phyloP scores from a whole-genome alignment of 2,797 vertebrate species.

The Glossophaga mutica region DNA sequence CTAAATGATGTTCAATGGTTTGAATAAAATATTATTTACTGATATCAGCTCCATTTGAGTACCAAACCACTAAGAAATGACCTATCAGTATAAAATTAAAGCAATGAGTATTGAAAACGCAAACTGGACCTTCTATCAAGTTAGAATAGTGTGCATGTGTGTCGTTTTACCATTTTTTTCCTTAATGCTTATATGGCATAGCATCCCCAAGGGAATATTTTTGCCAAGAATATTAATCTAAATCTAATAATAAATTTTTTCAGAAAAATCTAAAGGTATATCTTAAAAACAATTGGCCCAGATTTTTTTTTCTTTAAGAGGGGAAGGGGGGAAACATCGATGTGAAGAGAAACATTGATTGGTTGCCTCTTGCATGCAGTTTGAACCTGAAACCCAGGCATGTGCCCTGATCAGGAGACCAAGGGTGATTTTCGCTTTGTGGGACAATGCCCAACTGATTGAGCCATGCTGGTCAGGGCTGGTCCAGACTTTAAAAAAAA shows the following conservation, averaged over 20 bases:
- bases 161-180: neutral
- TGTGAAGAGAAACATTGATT: neutral
- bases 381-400: neutral
- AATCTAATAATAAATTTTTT: conserved; percentile 20
- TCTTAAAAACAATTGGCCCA: neutral
- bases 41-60: neutral
- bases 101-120: neutral
- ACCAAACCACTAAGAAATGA: neutral
- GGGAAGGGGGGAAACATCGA: neutral
- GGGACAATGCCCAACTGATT: no score
- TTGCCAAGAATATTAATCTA: neutral
- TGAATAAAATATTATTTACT: neutral
- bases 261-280: neutral
- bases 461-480: no score
- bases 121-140: neutral
- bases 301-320: neutral
- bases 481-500: neutral
- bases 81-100: conserved; percentile 12
- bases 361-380: neutral
- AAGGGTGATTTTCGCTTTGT: neutral
- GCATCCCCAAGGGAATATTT: neutral
- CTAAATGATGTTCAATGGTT: neutral
- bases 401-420: neutral
- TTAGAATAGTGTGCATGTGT: neutral
- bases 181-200: neutral